phyloP scores from a whole-genome alignment of 35 echinoderm and acorn worm species.

The Amphiura filiformis region DNA sequence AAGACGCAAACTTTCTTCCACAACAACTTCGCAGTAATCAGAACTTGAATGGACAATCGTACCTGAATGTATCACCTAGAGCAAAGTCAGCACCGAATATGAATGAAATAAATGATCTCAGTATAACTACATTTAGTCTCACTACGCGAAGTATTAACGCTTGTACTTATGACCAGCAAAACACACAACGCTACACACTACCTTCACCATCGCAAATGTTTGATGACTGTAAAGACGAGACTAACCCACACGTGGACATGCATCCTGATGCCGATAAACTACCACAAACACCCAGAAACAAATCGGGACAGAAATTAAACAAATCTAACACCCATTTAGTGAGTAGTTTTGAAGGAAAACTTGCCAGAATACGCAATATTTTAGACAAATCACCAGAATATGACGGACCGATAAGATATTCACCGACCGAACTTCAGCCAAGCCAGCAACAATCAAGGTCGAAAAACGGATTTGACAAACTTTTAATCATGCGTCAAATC shows the following conservation, averaged over 20 bases:
- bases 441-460: neutral
- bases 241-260: no score
- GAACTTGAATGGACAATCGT: neutral
- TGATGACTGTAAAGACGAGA: neutral
- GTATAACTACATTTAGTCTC: neutral
- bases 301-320: neutral
- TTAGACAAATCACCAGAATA: neutral
- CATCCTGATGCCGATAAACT: no score
- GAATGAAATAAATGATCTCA: neutral
- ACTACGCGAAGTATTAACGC: neutral
- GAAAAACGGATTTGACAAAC: neutral
- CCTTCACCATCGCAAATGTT: neutral
- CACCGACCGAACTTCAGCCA: neutral
- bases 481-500: conserved; percentile 5
- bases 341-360: neutral
- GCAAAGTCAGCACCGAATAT: neutral
- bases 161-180: neutral
- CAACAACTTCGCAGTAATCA: neutral
- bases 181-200: neutral
- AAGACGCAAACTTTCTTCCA: neutral
- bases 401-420: neutral
- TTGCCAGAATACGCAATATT: neutral
- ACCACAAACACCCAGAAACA: neutral
- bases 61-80: neutral
- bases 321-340: neutral